Base-by-base conservation (phyloP, 1,140 invertebrate genomes). In the Drosophila santomea region DNA sequence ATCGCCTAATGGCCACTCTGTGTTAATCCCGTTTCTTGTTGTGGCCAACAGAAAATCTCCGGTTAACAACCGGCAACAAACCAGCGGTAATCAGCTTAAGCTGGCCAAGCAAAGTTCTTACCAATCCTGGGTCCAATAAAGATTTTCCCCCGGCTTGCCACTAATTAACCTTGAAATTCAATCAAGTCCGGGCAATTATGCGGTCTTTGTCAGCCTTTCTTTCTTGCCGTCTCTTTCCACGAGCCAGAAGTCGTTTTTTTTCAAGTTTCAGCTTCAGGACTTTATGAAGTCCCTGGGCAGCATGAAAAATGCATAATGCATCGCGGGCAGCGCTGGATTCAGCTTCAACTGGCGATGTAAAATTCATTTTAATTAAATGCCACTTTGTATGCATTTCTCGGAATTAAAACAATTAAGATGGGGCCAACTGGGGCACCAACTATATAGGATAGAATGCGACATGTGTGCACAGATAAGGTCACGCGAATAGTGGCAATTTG, bases 381-480 rank as follows among this genome's bases (percentile, higher is more conserved):
- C 83, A 86, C 84, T 86, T 82, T 83, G 84, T 88, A 83, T 86
- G 84, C 80, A 88, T 88, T 86, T 86, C 83, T 88, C 67, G 74
- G 83, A 86, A 88, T 86, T 88, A 88, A 86, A 83, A 86, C 83
- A 86, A 86, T 86, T 86, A 86, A 88, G 83, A 64, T n/a, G 60
- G 67, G 79, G 62, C 48, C 71, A 76, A 76, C 62, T 69, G 59
- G 58, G 72, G 74, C 75, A 73, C 14, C 47, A 63, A 47, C 62
- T 63, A 62, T 62, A 61, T 61, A 58, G 28, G 43, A 56, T 23
- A 56, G 39, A 17, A 41, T 15, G 35, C 20, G 17, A 54, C 36
- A 32, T 54, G 38, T 11, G 36, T 28, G 2, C 6, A 57, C 17
- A 45, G 45, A 20, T n/a, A 11, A 8, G 15, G 12, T n/a, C 12